Evolutionary conservation across 2,113 vertebrate species (phyloP).

Genomic region (Stegastes partitus): DNA sequence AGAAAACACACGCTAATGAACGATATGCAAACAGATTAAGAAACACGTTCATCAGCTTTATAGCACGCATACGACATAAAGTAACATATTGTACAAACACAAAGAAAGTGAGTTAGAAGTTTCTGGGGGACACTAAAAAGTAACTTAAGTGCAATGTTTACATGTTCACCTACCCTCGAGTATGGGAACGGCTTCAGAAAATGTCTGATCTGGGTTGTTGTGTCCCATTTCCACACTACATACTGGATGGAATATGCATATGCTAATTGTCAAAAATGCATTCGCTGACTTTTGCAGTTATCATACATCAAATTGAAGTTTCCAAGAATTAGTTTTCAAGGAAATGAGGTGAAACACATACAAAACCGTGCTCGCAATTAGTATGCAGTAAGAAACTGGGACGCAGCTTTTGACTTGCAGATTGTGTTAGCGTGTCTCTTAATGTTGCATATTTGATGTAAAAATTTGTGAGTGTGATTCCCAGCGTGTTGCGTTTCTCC

Average conservation of each 20-base stretch:
- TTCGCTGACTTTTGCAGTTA: not conserved
- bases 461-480: not conserved
- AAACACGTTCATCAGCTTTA: not conserved
- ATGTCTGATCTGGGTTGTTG: not conserved
- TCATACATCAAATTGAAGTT: not conserved
- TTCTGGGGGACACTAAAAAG: no score
- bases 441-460: not conserved
- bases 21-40: not conserved
- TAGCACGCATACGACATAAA: no score
- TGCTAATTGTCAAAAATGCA: not conserved
- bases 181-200: not conserved
- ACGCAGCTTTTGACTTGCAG: not conserved
- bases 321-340: not conserved
- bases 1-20: not conserved
- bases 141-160: not conserved
- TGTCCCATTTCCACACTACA: not conserved
- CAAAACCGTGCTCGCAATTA: not conserved
- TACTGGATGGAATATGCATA: not conserved
- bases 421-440: not conserved
- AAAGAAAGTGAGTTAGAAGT: not conserved
- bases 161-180: not conserved
- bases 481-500: not conserved
- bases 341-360: not conserved
- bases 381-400: not conserved
- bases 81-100: no score